Conservation (phyloP, 2,113 vertebrate species). For the Petromus typicus region DNA sequence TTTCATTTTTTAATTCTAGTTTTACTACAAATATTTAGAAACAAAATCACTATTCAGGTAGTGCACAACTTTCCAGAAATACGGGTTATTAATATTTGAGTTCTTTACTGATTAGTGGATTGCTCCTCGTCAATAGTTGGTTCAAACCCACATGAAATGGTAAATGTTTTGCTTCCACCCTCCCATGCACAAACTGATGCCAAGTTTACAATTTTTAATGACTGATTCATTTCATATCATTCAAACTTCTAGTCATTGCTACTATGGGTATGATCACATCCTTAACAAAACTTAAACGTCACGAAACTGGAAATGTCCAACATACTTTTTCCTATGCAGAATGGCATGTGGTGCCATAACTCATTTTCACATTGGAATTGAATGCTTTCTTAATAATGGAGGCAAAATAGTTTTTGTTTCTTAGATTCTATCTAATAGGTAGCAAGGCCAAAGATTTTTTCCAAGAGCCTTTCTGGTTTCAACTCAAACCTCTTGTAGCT, state of each 20-base stretch:
- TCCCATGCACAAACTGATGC: not conserved
- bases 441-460: not conserved
- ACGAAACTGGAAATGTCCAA: not conserved
- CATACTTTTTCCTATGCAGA: not conserved
- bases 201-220: not conserved
- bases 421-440: not conserved
- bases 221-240: not conserved
- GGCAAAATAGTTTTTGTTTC: not conserved
- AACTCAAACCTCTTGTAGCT: not conserved
- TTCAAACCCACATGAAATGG: not conserved
- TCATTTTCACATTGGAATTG: not conserved
- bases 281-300: not conserved
- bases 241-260: not conserved
- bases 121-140: not conserved
- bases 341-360: not conserved
- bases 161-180: not conserved
- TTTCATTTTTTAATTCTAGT: not conserved
- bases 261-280: not conserved
- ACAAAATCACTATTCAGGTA: not conserved
- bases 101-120: not conserved
- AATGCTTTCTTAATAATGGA: not conserved
- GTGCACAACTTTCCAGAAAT: not conserved
- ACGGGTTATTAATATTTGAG: not conserved
- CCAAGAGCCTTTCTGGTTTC: not conserved
- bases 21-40: slow-evolving; percentile 40